A percentile compares a stretch with the other conserved stretches of the same genome.
These are phyloP conservation scores for Rhombomys opimus DNA, from an alignment of 2,113 vertebrate species.

Conservation along the genomic window DNA sequence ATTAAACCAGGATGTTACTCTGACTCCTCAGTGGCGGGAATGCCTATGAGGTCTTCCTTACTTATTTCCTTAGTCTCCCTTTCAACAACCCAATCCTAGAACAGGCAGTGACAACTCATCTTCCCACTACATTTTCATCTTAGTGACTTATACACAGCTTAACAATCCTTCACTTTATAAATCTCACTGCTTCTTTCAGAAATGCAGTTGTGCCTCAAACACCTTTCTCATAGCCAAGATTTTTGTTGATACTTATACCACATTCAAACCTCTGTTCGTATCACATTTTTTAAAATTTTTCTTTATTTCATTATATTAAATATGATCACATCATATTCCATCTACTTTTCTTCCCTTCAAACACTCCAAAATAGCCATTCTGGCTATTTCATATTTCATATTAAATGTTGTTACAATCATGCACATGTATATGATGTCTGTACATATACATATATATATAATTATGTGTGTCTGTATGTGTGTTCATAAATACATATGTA, in stretches of 20 bases:
- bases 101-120: rapidly evolving
- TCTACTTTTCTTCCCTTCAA: neutral
- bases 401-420: neutral
- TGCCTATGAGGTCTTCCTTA: rapidly evolving
- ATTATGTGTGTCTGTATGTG: neutral
- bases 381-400: neutral
- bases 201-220: neutral
- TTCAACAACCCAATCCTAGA: neutral
- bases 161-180: neutral
- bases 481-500: neutral
- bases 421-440: neutral
- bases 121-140: neutral
- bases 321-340: neutral
- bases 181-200: neutral
- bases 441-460: too few species aligned
- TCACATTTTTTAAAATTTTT: rapidly evolving
- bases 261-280: neutral
- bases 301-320: neutral
- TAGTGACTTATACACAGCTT: neutral
- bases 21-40: rapidly evolving
- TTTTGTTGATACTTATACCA: neutral
- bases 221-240: neutral
- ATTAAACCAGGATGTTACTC: neutral
- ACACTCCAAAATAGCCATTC: neutral
- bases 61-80: neutral